Evolutionary conservation across 2,797 vertebrate species (phyloP).

Genomic region (Galagoides demidoff): DNA sequence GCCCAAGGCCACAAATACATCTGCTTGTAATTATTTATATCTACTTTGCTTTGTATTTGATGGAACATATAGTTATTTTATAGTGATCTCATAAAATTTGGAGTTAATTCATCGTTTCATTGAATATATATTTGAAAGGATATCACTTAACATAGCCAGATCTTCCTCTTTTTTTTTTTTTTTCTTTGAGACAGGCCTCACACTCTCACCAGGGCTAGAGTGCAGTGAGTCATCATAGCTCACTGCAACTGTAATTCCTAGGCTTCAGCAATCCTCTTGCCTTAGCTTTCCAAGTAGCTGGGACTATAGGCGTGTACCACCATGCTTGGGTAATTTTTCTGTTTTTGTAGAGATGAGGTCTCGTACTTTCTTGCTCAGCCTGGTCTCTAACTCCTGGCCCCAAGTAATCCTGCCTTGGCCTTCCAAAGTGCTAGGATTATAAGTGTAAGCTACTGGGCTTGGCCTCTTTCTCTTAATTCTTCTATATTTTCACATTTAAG

Average conservation of each 20-base stretch:
- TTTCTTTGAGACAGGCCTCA: background rate
- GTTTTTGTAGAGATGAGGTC: no score
- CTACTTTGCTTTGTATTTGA: background rate
- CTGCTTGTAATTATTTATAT: background rate
- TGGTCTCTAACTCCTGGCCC: background rate
- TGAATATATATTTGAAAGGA: constrained; percentile 7
- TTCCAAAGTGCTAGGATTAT: background rate
- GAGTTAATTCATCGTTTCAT: background rate
- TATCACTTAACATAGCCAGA: background rate
- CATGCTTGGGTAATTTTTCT: no score
- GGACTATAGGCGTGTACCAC: background rate
- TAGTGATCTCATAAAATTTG: background rate
- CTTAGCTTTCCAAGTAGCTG: background rate
- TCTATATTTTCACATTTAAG: constrained; percentile 12
- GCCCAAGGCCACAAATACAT: background rate
- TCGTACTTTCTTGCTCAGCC: no score
- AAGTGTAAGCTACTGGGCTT: background rate
- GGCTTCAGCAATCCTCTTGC: background rate
- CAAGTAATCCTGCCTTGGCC: background rate
- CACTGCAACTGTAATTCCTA: background rate
- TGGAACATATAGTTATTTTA: background rate
- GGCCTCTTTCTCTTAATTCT: background rate
- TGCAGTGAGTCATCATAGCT: background rate
- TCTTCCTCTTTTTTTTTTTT: background rate
- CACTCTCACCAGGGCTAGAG: background rate